phyloP scores from a whole-genome alignment of 2,113 vertebrate species.

The Crotophaga sulcirostris region DNA sequence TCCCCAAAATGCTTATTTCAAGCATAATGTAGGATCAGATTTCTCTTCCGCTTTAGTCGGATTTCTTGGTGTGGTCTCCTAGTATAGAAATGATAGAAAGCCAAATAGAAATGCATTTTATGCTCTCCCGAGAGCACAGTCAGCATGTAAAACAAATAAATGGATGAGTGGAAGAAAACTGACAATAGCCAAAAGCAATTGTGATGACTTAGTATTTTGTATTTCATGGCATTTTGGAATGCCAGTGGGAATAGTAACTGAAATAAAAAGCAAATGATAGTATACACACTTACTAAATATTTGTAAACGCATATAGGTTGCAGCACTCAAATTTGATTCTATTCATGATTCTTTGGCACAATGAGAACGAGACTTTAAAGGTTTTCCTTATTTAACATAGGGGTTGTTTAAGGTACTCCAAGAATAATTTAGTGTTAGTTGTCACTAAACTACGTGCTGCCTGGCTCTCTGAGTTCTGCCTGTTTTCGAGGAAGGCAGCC shows the following conservation, averaged over 20 bases:
- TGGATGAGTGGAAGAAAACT: background rate
- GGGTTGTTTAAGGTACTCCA: background rate
- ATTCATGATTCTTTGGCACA: background rate
- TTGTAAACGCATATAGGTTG: background rate
- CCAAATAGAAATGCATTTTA: background rate
- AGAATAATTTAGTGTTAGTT: background rate
- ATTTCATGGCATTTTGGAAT: background rate
- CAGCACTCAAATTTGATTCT: background rate
- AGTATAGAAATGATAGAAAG: background rate
- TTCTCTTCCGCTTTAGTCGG: background rate
- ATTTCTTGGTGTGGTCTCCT: background rate
- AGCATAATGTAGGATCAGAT: background rate
- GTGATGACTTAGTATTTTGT: background rate
- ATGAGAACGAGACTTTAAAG: background rate
- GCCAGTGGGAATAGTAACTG: background rate
- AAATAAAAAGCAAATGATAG: background rate
- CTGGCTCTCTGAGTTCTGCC: background rate
- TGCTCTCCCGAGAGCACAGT: background rate
- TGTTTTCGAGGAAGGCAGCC: background rate
- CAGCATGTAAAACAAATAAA: conserved; percentile 4
- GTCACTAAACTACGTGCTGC: background rate
- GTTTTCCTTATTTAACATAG: background rate
- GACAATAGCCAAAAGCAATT: conserved; percentile 5
- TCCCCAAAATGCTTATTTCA: background rate
- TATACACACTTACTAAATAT: background rate